Conservation (phyloP, 2,797 vertebrate genomes). For the Heteromormyrus szaboi region DNA sequence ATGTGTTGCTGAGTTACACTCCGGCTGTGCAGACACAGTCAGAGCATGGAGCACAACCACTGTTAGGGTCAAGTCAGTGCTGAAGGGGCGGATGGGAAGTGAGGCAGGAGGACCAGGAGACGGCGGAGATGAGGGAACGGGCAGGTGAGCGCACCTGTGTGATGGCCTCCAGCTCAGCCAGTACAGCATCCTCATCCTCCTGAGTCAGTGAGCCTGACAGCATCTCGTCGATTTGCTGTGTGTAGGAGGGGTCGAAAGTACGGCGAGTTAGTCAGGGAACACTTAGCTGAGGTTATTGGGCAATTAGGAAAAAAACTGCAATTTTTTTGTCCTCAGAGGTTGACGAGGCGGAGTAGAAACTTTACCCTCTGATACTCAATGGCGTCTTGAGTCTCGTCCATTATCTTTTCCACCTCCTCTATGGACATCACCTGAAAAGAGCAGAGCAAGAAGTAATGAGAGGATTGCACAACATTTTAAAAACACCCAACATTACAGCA, state of each 20-base stretch:
- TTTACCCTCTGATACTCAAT: constrained; percentile 87
- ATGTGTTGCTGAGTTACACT: background rate
- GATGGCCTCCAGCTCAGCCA: constrained; percentile 81
- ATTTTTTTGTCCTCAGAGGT: background rate
- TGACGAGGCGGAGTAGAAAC: background rate
- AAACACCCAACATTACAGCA: background rate
- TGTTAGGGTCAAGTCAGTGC: background rate
- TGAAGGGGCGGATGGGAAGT: background rate
- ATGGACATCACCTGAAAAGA: constrained; percentile 79
- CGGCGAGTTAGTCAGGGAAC: background rate
- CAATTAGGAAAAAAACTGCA: background rate
- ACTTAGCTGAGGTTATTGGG: background rate
- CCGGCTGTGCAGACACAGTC: background rate
- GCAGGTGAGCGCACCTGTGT: constrained; percentile 67
- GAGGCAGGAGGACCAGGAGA: background rate
- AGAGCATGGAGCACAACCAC: background rate
- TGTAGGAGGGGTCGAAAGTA: background rate
- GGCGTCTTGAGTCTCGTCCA: constrained; percentile 88
- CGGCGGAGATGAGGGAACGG: background rate
- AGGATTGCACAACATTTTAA: background rate
- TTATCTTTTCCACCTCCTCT: constrained; percentile 85
- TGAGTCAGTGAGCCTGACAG: constrained; percentile 76
- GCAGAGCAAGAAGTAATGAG: background rate
- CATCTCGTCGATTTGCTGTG: constrained; percentile 88
- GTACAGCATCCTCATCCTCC: constrained; percentile 83